Percentiles rank a stretch among this genome's conserved stretches.
Evolutionary conservation across 2,797 vertebrate species (phyloP).

Genomic region (Microctenopoma lineatum): DNA sequence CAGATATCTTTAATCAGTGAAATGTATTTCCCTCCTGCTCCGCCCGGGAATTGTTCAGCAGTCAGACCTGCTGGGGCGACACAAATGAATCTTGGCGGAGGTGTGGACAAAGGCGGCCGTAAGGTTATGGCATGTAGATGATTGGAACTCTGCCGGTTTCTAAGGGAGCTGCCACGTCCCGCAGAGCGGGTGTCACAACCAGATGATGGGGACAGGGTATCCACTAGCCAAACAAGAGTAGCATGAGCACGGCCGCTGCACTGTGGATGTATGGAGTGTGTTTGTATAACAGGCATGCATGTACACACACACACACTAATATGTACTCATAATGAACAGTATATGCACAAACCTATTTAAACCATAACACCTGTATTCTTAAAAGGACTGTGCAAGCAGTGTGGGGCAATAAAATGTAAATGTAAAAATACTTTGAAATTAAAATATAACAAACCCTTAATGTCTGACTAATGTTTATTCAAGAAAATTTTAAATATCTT

Average conservation of each 20-base stretch:
- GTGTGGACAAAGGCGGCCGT: slow-evolving; percentile 85
- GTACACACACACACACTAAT: slow-evolving; percentile 8
- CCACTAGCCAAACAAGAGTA: slow-evolving; percentile 71
- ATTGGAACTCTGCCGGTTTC: slow-evolving; percentile 81
- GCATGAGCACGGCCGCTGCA: slow-evolving; percentile 52
- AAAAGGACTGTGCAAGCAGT: too few species aligned
- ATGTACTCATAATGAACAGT: not conserved
- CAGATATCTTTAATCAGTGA: slow-evolving; percentile 87
- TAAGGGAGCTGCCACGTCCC: slow-evolving; percentile 86
- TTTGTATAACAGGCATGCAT: slow-evolving; percentile 7
- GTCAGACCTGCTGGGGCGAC: slow-evolving; percentile 83
- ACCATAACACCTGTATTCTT: not conserved
- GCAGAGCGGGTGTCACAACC: slow-evolving; percentile 82
- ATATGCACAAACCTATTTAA: slow-evolving; percentile 2
- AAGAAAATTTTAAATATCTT: not conserved
- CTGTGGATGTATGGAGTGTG: slow-evolving; percentile 35
- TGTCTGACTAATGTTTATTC: too few species aligned
- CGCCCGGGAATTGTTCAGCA: slow-evolving; percentile 78
- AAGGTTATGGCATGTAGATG: slow-evolving; percentile 88
- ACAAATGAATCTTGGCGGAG: slow-evolving; percentile 85
- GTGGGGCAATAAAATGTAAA: not conserved
- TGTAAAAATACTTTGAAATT: too few species aligned
- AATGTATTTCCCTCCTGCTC: slow-evolving; percentile 81
- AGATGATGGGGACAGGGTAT: slow-evolving; percentile 78
- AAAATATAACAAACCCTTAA: too few species aligned